A percentile compares a stretch with the other conserved stretches of the same genome.
Evolutionary conservation across 2,113 vertebrate genomes (phyloP).

Genomic region (Rhinogobius similis): DNA sequence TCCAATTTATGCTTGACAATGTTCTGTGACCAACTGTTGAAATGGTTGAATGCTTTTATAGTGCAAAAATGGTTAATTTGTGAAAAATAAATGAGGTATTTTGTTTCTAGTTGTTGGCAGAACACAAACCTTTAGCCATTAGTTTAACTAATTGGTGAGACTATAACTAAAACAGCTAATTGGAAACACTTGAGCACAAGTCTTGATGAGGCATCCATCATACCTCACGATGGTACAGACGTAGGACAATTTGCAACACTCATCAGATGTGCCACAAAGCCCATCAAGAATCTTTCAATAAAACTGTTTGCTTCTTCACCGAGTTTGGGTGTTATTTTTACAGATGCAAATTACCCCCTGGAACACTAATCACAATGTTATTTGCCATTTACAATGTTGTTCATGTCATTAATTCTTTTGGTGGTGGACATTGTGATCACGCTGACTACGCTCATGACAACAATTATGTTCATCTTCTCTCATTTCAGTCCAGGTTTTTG

Average conservation of each 20-base stretch:
- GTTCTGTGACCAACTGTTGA: no score
- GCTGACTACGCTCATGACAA: no score
- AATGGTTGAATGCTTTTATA: not conserved
- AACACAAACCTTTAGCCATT: not conserved
- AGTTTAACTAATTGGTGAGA: not conserved
- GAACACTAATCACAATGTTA: no score
- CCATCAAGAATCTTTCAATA: not conserved
- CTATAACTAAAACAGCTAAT: not conserved
- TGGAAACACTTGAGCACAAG: not conserved
- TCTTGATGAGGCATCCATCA: not conserved
- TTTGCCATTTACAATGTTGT: no score
- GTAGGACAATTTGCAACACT: not conserved
- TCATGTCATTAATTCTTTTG: no score
- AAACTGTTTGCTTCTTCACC: not conserved
- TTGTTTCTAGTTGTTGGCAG: not conserved
- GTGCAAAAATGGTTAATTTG: no score
- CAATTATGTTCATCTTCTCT: no score
- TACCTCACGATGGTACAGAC: not conserved
- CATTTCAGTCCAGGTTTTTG: no score
- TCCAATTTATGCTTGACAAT: not conserved
- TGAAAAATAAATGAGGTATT: no score
- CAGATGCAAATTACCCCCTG: no score
- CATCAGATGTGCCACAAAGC: not conserved
- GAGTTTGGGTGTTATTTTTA: no score
- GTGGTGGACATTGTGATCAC: no score